Conservation (phyloP, 2,888 invertebrate species). For the Pecten maximus region DNA sequence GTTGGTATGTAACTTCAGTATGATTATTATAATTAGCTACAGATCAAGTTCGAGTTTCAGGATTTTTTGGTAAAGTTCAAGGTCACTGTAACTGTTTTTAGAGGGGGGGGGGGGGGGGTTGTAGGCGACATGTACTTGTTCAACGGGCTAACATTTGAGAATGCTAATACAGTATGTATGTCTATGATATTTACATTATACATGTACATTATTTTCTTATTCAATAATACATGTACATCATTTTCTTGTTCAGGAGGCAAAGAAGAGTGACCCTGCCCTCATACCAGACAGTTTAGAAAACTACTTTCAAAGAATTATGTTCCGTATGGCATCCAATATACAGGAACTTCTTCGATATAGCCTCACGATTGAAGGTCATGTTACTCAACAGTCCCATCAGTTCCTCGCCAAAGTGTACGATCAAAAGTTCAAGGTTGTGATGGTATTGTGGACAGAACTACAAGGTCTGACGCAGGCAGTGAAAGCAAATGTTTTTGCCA, state of each 20-base stretch:
- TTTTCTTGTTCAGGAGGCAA: neutral
- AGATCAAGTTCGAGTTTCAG: no score
- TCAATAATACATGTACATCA: neutral
- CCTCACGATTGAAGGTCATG: slow-evolving; percentile 4
- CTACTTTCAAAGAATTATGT: neutral
- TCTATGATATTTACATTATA: no score
- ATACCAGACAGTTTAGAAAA: neutral
- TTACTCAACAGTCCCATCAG: slow-evolving; percentile 13
- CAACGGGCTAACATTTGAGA: no score
- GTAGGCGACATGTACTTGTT: no score
- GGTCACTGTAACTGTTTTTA: no score
- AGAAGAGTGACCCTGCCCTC: neutral
- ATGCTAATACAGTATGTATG: no score
- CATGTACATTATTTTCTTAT: neutral
- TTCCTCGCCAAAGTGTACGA: neutral
- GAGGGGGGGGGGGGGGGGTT: no score
- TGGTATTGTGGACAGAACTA: neutral
- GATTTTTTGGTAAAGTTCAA: no score
- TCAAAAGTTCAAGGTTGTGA: neutral
- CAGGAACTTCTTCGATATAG: neutral
- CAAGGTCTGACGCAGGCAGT: neutral
- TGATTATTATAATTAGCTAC: no score
- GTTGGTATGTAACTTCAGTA: no score
- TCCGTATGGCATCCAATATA: neutral
- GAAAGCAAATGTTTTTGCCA: neutral